Evolutionary conservation across 1,140 invertebrate species (phyloP), one percentile per base, ranked within the genome.

Genomic region (Arion vulgaris): DNA sequence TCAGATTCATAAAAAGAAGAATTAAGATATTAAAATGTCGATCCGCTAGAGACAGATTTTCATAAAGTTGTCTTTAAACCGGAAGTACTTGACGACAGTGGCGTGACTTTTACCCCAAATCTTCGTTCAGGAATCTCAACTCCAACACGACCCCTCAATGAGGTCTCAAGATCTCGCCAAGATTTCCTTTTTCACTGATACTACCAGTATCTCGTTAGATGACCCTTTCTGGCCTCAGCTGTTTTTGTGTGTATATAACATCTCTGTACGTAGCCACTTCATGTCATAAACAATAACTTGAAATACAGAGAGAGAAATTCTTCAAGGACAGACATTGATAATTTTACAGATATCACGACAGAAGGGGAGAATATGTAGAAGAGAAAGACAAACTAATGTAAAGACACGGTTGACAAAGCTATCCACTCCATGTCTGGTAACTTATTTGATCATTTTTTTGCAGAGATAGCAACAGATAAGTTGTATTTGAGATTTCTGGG

Each of bases 101-200:
- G n/a, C 17, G 17, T 32, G 62, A 66, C 62, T 66, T 66, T 66
- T 66, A 34, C 62, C 62, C n/a, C n/a, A 4, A 32, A 5, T 32
- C n/a, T 66, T 23, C 0, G 11, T 32, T 28, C 28, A 66, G 62
- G 28, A 66, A 66, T 66, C 62, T 13, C 9, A 9, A 66, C 62
- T 66, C 32, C 2, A 66, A 66, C n/a, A 66, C n/a, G n/a, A 2
- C n/a, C n/a, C 62, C 62, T 66, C 62, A 13, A 34, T 1, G n/a
- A 23, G 62, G 11, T 28, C 62, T 32, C 19, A 23, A 66, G 62
- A 66, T 11, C 62, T 32, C 62, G 62, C 32, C 62, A 66, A 66
- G 62, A 66, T 66, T 66, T 66, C 62, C 62, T 66, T 66, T 66
- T 66, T 66, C 62, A 32, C 28, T 66, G 62, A 66, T 66, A 66